These are phyloP conservation scores for Cantharis rustica DNA, from an alignment of 2,888 invertebrate genomes.

Conservation along the genomic window DNA sequence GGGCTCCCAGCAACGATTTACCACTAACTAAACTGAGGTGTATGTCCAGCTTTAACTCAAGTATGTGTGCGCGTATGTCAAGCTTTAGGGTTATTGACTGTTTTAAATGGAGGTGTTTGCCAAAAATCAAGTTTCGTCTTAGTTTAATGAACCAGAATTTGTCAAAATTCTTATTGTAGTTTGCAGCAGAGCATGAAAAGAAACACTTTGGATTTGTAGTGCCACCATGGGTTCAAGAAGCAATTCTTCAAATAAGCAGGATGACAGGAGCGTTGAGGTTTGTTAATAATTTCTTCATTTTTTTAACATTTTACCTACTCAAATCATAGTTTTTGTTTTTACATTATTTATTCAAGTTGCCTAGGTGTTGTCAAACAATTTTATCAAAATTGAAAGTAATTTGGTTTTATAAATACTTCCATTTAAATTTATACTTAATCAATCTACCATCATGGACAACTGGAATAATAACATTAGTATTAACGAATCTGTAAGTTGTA, in stretches of 20 bases:
- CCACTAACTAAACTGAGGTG: no score
- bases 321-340: constrained; percentile 15
- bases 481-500: constrained; percentile 46
- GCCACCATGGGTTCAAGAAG: constrained; percentile 62
- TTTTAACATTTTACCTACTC: constrained; percentile 2
- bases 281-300: constrained; percentile 33
- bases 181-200: not conserved
- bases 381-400: constrained; percentile 47
- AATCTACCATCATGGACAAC: constrained; percentile 43
- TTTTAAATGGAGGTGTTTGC: not conserved
- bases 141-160: not conserved
- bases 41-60: not conserved
- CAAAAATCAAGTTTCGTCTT: not conserved
- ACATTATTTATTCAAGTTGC: not conserved
- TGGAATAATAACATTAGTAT: constrained; percentile 38
- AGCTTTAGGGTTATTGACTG: constrained; percentile 16
- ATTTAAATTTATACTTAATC: not conserved
- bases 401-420: constrained; percentile 13
- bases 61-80: not conserved
- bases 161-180: not conserved
- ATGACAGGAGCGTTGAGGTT: constrained; percentile 70
- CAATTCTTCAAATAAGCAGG: constrained; percentile 66
- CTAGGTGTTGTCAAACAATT: constrained; percentile 20
- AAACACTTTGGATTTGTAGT: not conserved
- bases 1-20: no score